Base-by-base conservation (phyloP, 2,797 vertebrate genomes). In the Cuculus canorus region DNA sequence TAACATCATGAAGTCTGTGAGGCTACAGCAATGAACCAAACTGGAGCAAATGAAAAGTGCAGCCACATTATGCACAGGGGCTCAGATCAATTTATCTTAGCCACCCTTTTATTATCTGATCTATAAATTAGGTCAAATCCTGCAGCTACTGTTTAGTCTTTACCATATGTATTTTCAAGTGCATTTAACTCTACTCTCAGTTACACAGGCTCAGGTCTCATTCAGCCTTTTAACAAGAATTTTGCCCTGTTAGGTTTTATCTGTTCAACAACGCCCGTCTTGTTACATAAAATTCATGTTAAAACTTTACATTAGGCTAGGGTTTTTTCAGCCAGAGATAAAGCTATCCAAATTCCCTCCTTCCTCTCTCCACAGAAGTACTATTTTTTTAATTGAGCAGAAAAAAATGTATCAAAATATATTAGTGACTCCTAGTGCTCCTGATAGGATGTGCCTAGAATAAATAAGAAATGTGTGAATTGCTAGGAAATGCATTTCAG, bases 41-140 rank as follows among this genome's bases (percentile, higher is more conserved):
- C 15, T 33, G 45, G 53, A 95, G 68, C 48, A 92, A 85, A 86
- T 75, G 75, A 88, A 73, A 89, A 94, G 75, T 59, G 56, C 94
- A 70, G 61, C 39, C 86, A 47, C 28, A 81, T 57, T 92, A 66
- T 73, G 53, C 83, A 93, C 83, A 90, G 27, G 60, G 90, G 90
- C 88, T 92, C 81, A 90, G 83, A 93, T 88, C 93, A 94, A 94
- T 93, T 95, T 95, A 43, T 90, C 68, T 88, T 77, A 92, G 78
- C 64, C 39, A 82, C 27, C 25, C 24, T 23, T 70, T 93, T 92
- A 92, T 93, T 61, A 96, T 78, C 78, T 72, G 78, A 88, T 82
- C 57, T 77, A 81, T 90, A 91, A 96, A 95, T 94, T 82, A 96
- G 92, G 96, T 92, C 90, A 94, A 95, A 87, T 95, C 61, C 81